These are phyloP conservation scores for Panthera uncia DNA, from an alignment of 2,113 vertebrate species.

Conservation along the genomic window DNA sequence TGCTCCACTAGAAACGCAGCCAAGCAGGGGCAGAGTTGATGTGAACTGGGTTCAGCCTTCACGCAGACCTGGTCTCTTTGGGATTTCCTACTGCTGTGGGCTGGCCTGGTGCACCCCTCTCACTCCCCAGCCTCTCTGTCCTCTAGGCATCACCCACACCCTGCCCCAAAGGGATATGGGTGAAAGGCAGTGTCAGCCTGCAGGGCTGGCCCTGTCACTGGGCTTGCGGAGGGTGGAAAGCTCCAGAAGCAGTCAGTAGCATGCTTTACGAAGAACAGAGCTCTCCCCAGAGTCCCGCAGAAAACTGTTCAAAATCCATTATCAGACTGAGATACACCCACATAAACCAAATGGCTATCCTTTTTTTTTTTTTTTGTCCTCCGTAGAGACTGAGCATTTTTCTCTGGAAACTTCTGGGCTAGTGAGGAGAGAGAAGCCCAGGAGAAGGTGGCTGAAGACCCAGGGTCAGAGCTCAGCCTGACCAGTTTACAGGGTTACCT, in stretches of 20 bases:
- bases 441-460: too few species aligned
- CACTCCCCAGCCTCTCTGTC: background rate
- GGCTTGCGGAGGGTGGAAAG: background rate
- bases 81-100: too few species aligned
- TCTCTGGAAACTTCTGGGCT: background rate
- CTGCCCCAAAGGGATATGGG: too few species aligned
- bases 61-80: background rate
- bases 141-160: background rate
- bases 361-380: too few species aligned
- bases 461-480: background rate
- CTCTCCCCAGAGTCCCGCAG: background rate
- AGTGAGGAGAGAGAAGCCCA: background rate
- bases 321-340: background rate
- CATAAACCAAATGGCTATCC: background rate
- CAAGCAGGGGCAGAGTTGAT: background rate
- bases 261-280: background rate
- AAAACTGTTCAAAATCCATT: background rate
- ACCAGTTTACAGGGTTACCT: accelerated
- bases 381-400: background rate
- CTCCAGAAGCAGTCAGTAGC: background rate
- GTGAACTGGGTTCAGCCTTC: too few species aligned
- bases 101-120: background rate
- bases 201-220: background rate
- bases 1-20: background rate
- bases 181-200: too few species aligned